Conservation (phyloP, 2,888 invertebrate species). For the Xylota segnis region DNA sequence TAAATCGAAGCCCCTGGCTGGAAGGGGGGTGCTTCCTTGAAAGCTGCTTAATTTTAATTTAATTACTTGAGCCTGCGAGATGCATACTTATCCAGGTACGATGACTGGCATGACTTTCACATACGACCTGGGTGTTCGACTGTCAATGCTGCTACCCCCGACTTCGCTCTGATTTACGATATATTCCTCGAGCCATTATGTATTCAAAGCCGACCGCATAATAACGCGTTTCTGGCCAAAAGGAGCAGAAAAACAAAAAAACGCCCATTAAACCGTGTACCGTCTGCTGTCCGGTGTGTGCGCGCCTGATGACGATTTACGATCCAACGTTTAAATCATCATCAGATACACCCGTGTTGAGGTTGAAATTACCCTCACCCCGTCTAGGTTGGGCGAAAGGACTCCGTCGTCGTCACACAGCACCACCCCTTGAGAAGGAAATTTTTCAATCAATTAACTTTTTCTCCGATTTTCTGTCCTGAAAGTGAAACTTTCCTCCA, state of each 20-base stretch:
- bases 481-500: constrained; percentile 38
- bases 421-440: constrained; percentile 64
- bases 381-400: constrained; percentile 6
- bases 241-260: constrained; percentile 52
- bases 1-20: constrained; percentile 32
- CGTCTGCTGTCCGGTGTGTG: constrained; percentile 66
- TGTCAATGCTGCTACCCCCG: constrained; percentile 17
- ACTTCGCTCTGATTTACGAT: constrained; percentile 58
- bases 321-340: constrained; percentile 73
- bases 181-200: constrained; percentile 40
- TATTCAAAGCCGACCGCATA: constrained; percentile 69
- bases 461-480: constrained; percentile 52
- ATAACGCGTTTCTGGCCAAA: constrained; percentile 24
- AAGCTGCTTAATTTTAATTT: constrained; percentile 72
- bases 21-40: constrained; percentile 28
- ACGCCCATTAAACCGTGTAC: constrained; percentile 67
- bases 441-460: constrained; percentile 77
- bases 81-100: constrained; percentile 34
- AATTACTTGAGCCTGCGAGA: constrained; percentile 40
- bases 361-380: constrained; percentile 33
- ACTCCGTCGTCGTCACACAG: constrained; percentile 20
- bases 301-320: constrained; percentile 75
- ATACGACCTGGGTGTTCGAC: background rate
- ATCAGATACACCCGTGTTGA: constrained; percentile 71
- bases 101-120: constrained; percentile 43